phyloP scores from a whole-genome alignment of 2,888 invertebrate species.

The Aporophyla lueneburgensis region DNA sequence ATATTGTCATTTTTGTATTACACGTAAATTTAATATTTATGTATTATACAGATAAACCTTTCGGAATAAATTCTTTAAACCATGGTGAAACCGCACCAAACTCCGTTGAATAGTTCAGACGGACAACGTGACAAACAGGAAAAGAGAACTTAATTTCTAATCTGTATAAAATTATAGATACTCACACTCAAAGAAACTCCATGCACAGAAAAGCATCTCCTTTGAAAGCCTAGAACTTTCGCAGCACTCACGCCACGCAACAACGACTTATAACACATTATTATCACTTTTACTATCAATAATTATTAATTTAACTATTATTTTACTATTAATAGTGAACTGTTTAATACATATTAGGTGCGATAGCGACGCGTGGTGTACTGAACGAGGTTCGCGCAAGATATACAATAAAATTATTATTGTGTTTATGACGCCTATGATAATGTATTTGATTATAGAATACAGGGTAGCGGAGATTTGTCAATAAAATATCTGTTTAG shows the following conservation, averaged over 20 bases:
- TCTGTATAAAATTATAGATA: not conserved
- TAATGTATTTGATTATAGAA: conserved; percentile 69
- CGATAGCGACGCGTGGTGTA: conserved; percentile 69
- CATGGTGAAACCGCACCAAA: not conserved
- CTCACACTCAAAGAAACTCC: conserved; percentile 77
- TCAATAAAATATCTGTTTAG: conserved; percentile 6
- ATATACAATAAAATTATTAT: conserved; percentile 70
- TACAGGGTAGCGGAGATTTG: conserved; percentile 60
- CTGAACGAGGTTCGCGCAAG: conserved; percentile 65
- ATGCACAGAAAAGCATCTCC: conserved; percentile 79
- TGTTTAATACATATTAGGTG: conserved; percentile 48
- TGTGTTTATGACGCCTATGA: conserved; percentile 71
- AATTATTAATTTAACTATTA: conserved; percentile 25
- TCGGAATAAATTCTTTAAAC: not conserved
- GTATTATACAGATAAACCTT: not conserved
- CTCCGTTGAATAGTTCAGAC: not conserved
- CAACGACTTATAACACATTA: conserved; percentile 80
- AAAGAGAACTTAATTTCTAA: not conserved
- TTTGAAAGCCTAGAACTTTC: conserved; percentile 64
- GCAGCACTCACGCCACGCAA: conserved; percentile 71
- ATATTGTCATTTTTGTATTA: not conserved
- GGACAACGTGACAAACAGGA: too few species aligned
- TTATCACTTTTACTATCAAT: conserved; percentile 56
- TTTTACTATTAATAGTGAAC: conserved; percentile 36
- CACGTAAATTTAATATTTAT: not conserved